Conservation (phyloP, 2,888 invertebrate species). For the Pollenia labialis region DNA sequence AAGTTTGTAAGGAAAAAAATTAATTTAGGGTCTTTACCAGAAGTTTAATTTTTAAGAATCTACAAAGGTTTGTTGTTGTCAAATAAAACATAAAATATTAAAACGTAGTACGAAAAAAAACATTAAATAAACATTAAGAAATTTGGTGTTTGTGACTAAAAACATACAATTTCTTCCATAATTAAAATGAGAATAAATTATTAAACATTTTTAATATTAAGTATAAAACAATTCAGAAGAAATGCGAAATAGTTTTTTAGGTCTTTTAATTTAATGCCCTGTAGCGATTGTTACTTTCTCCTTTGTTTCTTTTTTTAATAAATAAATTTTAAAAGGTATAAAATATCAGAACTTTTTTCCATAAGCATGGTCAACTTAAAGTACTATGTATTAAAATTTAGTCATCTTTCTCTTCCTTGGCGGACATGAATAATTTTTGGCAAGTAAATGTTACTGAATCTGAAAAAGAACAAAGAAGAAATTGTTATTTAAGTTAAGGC, state of each 20-base stretch:
- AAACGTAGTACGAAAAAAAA: not conserved
- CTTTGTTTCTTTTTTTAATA: not conserved
- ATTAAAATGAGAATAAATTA: not conserved
- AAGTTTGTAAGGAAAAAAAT: no score
- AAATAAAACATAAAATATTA: not conserved
- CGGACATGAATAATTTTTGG: conserved; percentile 88
- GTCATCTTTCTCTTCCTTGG: conserved; percentile 88
- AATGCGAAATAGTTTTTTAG: not conserved
- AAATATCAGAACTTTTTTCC: not conserved
- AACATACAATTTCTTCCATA: not conserved
- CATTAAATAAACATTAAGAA: conserved; percentile 1
- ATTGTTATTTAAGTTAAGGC: not conserved
- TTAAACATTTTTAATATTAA: not conserved
- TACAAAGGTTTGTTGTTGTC: not conserved
- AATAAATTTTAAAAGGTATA: not conserved
- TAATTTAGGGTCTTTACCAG: no score
- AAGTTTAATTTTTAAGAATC: not conserved
- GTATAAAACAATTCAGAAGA: conserved; percentile 22
- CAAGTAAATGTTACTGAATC: conserved; percentile 80
- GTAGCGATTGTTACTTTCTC: not conserved
- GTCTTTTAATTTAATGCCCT: conserved; percentile 5
- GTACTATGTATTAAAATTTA: conserved; percentile 73
- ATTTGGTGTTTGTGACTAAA: conserved; percentile 34
- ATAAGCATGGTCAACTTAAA: conserved; percentile 11
- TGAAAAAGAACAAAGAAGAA: conserved; percentile 72